Percentiles rank a stretch among this genome's conserved stretches.
These are phyloP conservation scores for Crotalus horridus DNA, from an alignment of 2,113 vertebrate genomes.

Conservation along the genomic window DNA sequence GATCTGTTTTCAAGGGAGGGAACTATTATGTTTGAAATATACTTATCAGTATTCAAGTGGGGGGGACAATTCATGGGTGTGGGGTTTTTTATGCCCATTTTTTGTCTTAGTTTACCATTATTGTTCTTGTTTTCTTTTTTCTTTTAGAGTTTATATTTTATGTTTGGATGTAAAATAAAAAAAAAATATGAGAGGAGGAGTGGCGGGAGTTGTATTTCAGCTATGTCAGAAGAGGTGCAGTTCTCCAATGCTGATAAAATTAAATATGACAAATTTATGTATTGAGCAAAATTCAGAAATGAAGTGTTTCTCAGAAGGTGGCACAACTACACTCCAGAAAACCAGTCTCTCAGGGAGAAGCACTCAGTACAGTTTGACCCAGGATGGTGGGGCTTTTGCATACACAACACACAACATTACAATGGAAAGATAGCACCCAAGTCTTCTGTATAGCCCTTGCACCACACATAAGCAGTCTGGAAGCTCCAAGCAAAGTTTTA, in stretches of 20 bases:
- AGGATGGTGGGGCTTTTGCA: neutral
- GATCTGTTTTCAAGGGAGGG: neutral
- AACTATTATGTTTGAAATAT: neutral
- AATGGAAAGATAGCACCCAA: neutral
- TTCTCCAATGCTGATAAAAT: too few species aligned
- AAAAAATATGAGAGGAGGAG: too few species aligned
- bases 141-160: neutral
- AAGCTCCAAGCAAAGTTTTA: neutral
- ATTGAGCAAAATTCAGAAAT: neutral
- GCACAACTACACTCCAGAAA: neutral
- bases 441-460: fast-evolving
- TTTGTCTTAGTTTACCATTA: neutral
- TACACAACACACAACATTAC: neutral
- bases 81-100: neutral
- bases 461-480: neutral
- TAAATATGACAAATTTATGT: neutral
- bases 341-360: neutral
- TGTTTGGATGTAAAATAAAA: neutral
- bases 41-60: neutral
- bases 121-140: neutral
- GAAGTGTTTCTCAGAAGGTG: neutral
- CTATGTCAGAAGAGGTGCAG: neutral
- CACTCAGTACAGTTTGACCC: neutral
- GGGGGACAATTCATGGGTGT: too few species aligned
- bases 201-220: neutral